Conservation (phyloP, 2,888 invertebrate genomes). For the Corythucha ciliata region DNA sequence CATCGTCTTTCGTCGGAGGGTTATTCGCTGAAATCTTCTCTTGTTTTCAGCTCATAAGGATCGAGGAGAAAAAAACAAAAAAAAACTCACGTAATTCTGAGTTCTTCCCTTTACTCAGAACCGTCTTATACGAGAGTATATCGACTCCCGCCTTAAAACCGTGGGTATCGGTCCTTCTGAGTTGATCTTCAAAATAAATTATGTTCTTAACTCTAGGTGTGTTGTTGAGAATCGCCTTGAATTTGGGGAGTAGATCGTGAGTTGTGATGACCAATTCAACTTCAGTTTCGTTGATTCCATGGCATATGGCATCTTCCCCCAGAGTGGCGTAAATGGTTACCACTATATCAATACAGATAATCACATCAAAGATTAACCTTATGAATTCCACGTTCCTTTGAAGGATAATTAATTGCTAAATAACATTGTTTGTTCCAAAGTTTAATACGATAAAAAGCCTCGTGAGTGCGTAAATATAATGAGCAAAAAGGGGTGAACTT, state of each 20-base stretch:
- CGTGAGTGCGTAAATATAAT: no score
- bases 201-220: slow-evolving; percentile 69
- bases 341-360: no score
- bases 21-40: slow-evolving; percentile 45
- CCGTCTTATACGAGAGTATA: slow-evolving; percentile 64
- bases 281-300: slow-evolving; percentile 95
- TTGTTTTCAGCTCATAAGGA: background rate
- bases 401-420: no score
- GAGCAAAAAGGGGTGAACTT: no score
- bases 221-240: slow-evolving; percentile 62
- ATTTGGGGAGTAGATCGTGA: slow-evolving; percentile 83
- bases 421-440: no score
- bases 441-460: no score
- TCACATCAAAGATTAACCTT: no score
- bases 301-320: slow-evolving; percentile 91
- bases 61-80: background rate
- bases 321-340: slow-evolving; percentile 96
- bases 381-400: no score
- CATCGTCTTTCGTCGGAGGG: slow-evolving; percentile 62
- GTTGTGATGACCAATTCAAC: slow-evolving; percentile 88
- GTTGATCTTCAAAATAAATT: slow-evolving; percentile 81
- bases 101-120: slow-evolving; percentile 49
- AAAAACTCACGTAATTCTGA: slow-evolving; percentile 36
- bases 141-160: slow-evolving; percentile 65
- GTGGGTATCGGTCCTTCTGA: slow-evolving; percentile 56